Conservation (phyloP, 2,113 vertebrate genomes). For the Hippopotamus amphibius region DNA sequence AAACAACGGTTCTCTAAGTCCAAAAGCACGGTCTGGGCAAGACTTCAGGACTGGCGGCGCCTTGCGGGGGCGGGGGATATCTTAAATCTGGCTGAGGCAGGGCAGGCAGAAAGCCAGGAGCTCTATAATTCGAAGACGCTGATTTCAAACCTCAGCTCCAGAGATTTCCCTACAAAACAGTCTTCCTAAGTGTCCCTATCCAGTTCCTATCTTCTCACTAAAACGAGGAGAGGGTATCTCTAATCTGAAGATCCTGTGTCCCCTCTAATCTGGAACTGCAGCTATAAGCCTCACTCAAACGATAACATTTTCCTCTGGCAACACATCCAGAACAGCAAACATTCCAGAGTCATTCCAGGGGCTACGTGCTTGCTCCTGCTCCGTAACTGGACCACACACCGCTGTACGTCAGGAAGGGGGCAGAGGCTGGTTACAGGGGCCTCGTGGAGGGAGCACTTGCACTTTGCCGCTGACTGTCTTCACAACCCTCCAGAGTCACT, state of each 20-base stretch:
- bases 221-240: not conserved
- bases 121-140: not conserved
- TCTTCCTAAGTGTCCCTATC: not conserved
- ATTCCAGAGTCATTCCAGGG: fast-evolving
- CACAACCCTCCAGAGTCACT: not conserved
- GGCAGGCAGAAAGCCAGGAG: not conserved
- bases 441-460: fast-evolving
- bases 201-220: not conserved
- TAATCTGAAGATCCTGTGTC: not conserved
- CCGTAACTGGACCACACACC: not conserved
- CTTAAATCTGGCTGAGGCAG: not conserved
- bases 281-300: not conserved
- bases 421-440: not conserved
- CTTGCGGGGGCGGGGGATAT: not conserved
- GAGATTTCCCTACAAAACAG: not conserved
- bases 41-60: not conserved
- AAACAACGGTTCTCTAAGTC: not conserved
- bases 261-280: not conserved
- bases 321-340: not conserved
- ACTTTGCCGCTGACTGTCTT: not conserved
- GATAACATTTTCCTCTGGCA: not conserved
- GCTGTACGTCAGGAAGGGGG: not conserved
- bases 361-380: not conserved
- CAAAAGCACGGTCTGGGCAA: not conserved
- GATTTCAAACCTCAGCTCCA: not conserved